Conservation (phyloP, 2,113 vertebrate genomes). For the Speoplatyrhinus poulsoni region DNA sequence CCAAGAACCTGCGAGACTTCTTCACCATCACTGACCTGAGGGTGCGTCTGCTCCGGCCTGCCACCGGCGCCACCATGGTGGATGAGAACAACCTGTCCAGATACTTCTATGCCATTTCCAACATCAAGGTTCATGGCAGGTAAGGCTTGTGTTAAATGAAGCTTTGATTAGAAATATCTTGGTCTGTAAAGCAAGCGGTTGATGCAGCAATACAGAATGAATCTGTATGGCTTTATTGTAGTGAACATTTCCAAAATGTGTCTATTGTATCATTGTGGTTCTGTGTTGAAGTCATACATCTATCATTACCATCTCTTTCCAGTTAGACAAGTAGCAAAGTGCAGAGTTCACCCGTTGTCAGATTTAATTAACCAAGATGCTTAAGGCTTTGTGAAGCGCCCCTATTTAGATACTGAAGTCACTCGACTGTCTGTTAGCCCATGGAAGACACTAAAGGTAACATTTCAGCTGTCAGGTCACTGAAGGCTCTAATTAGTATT, state of each 20-base stretch:
- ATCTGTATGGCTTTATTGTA: no score
- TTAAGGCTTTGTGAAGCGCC: slow-evolving; percentile 81
- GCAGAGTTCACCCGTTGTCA: slow-evolving; percentile 73
- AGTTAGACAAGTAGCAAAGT: slow-evolving; percentile 80
- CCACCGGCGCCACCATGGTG: slow-evolving; percentile 93
- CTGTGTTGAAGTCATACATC: slow-evolving; percentile 7
- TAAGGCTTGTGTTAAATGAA: slow-evolving; percentile 71
- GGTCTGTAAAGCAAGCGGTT: background rate
- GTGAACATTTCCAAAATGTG: no score
- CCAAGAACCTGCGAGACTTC: slow-evolving; percentile 98
- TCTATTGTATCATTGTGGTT: no score
- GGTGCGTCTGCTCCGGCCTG: slow-evolving; percentile 90
- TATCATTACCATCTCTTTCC: slow-evolving; percentile 59
- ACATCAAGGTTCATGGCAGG: slow-evolving; percentile 98
- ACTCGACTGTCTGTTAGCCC: slow-evolving; percentile 83
- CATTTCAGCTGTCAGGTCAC: slow-evolving; percentile 86
- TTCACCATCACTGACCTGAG: slow-evolving; percentile 98
- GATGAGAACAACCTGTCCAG: slow-evolving; percentile 91
- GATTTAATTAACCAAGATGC: slow-evolving; percentile 84
- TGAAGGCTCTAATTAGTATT: slow-evolving; percentile 84
- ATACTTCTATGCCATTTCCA: slow-evolving; percentile 98
- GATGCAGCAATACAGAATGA: no score
- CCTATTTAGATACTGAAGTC: slow-evolving; percentile 76
- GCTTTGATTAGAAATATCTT: background rate
- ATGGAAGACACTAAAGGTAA: slow-evolving; percentile 82